These are phyloP conservation scores for Neotoma lepida DNA, from an alignment of 2,113 vertebrate genomes.

Conservation along the genomic window DNA sequence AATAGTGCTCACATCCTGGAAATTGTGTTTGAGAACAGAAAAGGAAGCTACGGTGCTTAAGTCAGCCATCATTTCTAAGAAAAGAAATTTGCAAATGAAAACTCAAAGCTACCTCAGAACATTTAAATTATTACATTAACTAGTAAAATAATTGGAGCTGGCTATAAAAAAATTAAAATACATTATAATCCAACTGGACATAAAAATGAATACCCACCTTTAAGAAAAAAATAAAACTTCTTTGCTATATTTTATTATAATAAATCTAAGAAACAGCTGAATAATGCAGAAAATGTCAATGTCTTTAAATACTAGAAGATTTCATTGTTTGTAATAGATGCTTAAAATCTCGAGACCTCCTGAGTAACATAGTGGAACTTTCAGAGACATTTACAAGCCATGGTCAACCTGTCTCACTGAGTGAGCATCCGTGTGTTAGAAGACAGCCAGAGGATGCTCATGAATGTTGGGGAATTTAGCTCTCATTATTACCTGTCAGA, in stretches of 20 bases:
- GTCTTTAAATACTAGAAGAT: neutral
- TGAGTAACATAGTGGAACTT: neutral
- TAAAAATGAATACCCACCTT: neutral
- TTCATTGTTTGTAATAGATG: neutral
- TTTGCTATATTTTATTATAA: neutral
- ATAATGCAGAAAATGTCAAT: constrained; percentile 7
- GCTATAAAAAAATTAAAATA: constrained; percentile 45
- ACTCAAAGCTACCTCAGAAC: neutral
- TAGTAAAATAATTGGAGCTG: constrained; percentile 1
- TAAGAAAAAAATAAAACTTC: neutral
- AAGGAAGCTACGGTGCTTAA: constrained; percentile 31
- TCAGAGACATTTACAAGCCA: neutral
- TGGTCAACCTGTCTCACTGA: neutral
- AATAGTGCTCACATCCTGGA: constrained; percentile 3
- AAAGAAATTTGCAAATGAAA: constrained; percentile 25
- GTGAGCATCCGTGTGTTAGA: neutral
- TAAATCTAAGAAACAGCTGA: constrained; percentile 16
- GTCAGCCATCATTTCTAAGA: constrained; percentile 36
- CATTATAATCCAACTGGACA: constrained; percentile 4
- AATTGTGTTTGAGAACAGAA: constrained; percentile 49
- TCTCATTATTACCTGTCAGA: neutral
- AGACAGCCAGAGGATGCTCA: neutral
- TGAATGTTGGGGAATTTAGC: neutral
- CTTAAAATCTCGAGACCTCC: neutral
- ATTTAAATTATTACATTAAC: neutral